These are phyloP conservation scores for Neria commutata DNA, from an alignment of 2,888 invertebrate species.

Conservation along the genomic window DNA sequence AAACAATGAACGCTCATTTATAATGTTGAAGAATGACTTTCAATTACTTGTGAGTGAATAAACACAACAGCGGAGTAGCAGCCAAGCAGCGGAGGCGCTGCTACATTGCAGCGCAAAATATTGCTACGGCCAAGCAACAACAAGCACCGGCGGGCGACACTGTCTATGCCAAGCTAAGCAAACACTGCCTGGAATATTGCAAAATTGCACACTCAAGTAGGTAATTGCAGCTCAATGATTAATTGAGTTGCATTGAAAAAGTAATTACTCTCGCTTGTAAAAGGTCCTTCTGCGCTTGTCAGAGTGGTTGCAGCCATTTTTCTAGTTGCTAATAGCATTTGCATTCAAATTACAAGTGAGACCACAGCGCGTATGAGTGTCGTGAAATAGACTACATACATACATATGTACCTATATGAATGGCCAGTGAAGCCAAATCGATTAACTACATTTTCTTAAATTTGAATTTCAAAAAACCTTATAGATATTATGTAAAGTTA, in stretches of 20 bases:
- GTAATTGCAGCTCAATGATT: constrained; percentile 28
- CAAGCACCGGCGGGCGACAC: neutral
- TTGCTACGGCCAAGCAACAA: neutral
- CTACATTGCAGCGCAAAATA: neutral
- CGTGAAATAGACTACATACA: no score
- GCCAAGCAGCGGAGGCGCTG: neutral
- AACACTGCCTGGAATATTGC: constrained; percentile 27
- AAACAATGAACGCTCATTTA: no score
- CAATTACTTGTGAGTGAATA: constrained; percentile 24
- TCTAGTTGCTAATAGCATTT: no score
- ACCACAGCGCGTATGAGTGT: no score
- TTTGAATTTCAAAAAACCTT: no score
- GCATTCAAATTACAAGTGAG: no score
- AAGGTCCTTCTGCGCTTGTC: no score
- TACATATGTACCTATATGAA: no score
- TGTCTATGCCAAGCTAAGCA: constrained; percentile 5
- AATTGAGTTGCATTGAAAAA: constrained; percentile 28
- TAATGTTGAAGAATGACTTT: constrained; percentile 32
- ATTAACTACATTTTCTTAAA: no score
- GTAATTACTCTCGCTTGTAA: constrained; percentile 29
- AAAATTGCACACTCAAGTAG: constrained; percentile 18
- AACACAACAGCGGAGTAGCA: neutral
- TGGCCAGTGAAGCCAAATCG: no score
- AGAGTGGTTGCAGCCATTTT: no score
- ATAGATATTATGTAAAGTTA: no score